phyloP scores from a whole-genome alignment of 2,888 invertebrate genomes.

The Drosophila limbata region DNA sequence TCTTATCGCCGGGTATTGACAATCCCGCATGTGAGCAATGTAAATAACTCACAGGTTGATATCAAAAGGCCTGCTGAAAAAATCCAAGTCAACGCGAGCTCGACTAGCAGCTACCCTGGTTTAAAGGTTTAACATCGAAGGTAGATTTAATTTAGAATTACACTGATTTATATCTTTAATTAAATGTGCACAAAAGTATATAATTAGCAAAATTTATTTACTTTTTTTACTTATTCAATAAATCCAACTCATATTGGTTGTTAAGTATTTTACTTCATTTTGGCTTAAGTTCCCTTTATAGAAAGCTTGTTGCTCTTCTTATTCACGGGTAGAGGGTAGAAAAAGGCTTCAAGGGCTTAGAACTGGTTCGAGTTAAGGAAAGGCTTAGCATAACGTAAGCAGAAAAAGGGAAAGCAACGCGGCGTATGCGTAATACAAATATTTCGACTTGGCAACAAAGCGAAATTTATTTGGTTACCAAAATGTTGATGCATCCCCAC shows the following conservation, averaged over 20 bases:
- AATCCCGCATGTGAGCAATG: conserved; percentile 40
- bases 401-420: conserved; percentile 34
- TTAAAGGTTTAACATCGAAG: not conserved
- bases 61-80: conserved; percentile 33
- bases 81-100: not conserved
- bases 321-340: conserved; percentile 16
- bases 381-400: conserved; percentile 40
- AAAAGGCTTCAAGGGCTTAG: conserved; percentile 36
- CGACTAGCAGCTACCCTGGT: conserved; percentile 8
- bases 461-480: conserved; percentile 73
- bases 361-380: conserved; percentile 36
- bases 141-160: not conserved
- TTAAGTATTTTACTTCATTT: not conserved
- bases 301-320: not conserved
- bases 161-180: not conserved
- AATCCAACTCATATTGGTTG: too few species aligned
- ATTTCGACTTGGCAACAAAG: conserved; percentile 69
- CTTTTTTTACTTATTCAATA: too few species aligned
- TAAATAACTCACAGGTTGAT: conserved; percentile 44
- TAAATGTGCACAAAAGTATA: not conserved
- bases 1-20: conserved; percentile 52
- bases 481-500: conserved; percentile 52
- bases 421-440: conserved; percentile 71
- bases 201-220: not conserved
- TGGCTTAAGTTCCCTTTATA: not conserved